Conservation (phyloP, 2,797 vertebrate species). For the Champsocephalus esox region DNA sequence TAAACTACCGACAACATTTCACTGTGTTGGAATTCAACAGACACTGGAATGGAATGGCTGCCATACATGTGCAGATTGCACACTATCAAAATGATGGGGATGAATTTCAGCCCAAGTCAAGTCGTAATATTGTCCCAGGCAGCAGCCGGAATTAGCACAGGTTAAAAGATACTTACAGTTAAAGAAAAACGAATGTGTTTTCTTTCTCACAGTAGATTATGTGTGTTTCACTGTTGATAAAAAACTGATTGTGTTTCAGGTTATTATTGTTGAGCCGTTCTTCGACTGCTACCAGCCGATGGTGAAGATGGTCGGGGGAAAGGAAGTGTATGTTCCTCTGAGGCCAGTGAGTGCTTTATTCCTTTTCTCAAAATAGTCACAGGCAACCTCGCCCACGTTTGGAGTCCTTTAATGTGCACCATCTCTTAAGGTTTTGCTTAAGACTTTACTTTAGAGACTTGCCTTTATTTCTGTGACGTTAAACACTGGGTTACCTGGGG, state of each 20-base stretch:
- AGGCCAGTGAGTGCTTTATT: slow-evolving; percentile 75
- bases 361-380: background rate
- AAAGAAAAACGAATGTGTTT: background rate
- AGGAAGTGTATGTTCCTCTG: slow-evolving; percentile 88
- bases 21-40: too few species aligned
- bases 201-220: background rate
- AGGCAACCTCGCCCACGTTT: too few species aligned
- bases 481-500: too few species aligned
- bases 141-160: background rate
- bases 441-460: too few species aligned
- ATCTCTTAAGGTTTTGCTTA: too few species aligned
- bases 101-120: background rate
- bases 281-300: slow-evolving; percentile 97
- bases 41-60: too few species aligned
- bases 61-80: too few species aligned
- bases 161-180: background rate
- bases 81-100: too few species aligned
- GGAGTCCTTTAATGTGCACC: too few species aligned
- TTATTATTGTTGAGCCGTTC: slow-evolving; percentile 95
- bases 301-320: slow-evolving; percentile 93
- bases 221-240: background rate
- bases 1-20: too few species aligned
- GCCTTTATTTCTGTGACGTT: too few species aligned
- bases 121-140: background rate
- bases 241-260: slow-evolving; percentile 78